These are phyloP conservation scores for Chloroceryle inda DNA, from an alignment of 2,797 vertebrate genomes.

Conservation along the genomic window DNA sequence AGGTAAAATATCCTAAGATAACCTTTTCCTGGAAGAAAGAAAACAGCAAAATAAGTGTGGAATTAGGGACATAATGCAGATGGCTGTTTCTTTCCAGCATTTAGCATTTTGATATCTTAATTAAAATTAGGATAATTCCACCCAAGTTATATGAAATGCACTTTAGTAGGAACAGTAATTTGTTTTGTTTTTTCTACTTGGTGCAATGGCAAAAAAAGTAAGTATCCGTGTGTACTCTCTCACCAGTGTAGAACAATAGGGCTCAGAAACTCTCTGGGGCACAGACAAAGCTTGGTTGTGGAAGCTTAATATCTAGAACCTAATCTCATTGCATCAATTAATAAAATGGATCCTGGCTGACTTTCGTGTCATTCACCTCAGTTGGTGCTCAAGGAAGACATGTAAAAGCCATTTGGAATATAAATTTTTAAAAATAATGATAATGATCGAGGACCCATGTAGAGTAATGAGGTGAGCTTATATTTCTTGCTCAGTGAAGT, in stretches of 20 bases:
- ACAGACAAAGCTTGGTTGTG: neutral
- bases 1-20: neutral
- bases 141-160: neutral
- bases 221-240: neutral
- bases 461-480: neutral
- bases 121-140: neutral
- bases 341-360: constrained; percentile 40
- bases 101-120: neutral
- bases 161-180: neutral
- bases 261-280: neutral
- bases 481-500: neutral
- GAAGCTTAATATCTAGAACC: neutral
- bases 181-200: fast-evolving
- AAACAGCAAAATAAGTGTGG: neutral
- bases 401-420: constrained; percentile 44
- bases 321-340: constrained; percentile 54
- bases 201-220: neutral
- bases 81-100: neutral
- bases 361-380: neutral
- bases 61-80: neutral
- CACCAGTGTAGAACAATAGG: neutral
- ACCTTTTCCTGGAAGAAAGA: neutral
- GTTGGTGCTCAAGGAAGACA: neutral
- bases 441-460: neutral
- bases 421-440: constrained; percentile 37